Evolutionary conservation across 37 sponge, comb jelly and placozoan genomes (phyloP).

Genomic region (Cladorhizidae sp.): DNA sequence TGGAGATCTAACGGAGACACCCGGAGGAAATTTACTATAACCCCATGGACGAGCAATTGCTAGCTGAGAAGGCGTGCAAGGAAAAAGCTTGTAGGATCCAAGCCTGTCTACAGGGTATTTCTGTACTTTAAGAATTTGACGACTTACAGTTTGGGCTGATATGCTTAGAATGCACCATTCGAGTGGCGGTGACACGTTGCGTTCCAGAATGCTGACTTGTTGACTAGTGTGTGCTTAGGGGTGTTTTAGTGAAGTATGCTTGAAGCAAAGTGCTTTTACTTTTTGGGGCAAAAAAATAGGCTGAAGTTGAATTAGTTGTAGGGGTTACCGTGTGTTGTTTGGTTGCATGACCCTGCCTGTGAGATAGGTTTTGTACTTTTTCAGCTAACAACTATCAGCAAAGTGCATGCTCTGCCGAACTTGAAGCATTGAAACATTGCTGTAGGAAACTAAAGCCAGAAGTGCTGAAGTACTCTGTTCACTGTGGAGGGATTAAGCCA

Average conservation of each 20-base stretch:
- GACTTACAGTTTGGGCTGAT: not conserved
- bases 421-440: constrained; percentile 32
- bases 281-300: too few species aligned
- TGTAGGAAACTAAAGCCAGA: constrained; percentile 43
- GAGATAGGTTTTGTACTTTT: too few species aligned
- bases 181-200: too few species aligned
- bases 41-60: constrained; percentile 23
- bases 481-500: constrained; percentile 24
- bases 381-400: constrained; percentile 66
- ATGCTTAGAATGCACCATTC: too few species aligned
- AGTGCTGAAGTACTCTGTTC: constrained; percentile 26
- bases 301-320: too few species aligned
- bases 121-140: not conserved
- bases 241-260: too few species aligned
- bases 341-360: too few species aligned
- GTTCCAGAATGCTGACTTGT: too few species aligned
- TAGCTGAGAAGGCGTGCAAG: constrained; percentile 52
- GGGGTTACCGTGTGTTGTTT: too few species aligned
- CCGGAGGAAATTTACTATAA: not conserved
- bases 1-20: too few species aligned
- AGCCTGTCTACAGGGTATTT: constrained; percentile 67
- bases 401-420: constrained; percentile 30
- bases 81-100: constrained; percentile 75
- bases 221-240: too few species aligned
- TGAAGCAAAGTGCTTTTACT: too few species aligned